Percentiles rank a stretch among this genome's conserved stretches.
Conservation (phyloP, 2,797 vertebrate genomes). For the Pitangus sulphuratus region DNA sequence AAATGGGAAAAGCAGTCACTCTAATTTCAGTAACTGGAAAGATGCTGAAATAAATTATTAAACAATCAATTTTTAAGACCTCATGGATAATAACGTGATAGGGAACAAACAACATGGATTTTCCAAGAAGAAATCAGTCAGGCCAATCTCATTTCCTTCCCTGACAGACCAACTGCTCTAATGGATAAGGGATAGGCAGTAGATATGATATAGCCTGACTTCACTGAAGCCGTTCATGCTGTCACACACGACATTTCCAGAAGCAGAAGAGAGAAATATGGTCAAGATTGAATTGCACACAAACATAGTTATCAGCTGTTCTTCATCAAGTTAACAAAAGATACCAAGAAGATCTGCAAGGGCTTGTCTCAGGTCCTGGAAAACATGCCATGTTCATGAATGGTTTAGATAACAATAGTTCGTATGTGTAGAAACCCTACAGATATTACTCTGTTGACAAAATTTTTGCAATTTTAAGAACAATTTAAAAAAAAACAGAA, state of each 20-base stretch:
- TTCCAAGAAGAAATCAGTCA: not conserved
- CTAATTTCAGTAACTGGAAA: not conserved
- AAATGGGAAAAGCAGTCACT: not conserved
- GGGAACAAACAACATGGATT: not conserved
- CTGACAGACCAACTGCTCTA: not conserved
- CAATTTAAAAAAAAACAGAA: not conserved
- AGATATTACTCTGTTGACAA: not conserved
- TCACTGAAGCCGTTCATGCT: not conserved
- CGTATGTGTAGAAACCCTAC: not conserved
- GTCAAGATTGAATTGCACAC: not conserved
- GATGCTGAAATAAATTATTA: constrained; percentile 5
- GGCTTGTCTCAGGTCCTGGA: not conserved
- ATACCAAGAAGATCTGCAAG: not conserved
- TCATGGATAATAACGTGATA: not conserved
- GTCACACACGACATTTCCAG: not conserved
- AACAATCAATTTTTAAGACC: constrained; percentile 3
- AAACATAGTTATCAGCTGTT: not conserved
- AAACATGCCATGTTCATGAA: not conserved
- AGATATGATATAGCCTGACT: not conserved
- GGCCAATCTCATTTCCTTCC: not conserved
- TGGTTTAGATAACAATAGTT: not conserved
- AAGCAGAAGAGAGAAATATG: not conserved
- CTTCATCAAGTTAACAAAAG: not conserved
- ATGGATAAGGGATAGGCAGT: not conserved
- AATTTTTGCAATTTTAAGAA: not conserved